A percentile compares a stretch with the other conserved stretches of the same genome.
Conservation (phyloP, 2,888 invertebrate species). For the Ennomos erosarius region DNA sequence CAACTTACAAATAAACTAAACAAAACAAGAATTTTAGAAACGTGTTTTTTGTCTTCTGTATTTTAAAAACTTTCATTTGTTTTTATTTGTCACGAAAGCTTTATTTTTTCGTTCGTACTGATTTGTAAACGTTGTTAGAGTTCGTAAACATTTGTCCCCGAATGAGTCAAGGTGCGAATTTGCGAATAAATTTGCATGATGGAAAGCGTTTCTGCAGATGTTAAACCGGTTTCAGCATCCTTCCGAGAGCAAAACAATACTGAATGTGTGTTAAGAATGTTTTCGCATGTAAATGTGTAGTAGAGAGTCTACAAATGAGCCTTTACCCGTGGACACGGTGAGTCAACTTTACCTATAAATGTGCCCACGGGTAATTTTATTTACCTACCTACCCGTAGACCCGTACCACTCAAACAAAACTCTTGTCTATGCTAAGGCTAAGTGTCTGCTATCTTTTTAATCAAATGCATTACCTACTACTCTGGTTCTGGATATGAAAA, state of each 20-base stretch:
- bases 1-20: too few species aligned
- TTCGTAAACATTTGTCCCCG: constrained; percentile 39
- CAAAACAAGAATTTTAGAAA: too few species aligned
- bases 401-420: too few species aligned
- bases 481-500: too few species aligned
- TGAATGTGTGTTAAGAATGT: constrained; percentile 17
- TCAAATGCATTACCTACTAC: too few species aligned
- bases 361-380: too few species aligned
- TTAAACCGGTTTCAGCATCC: constrained; percentile 34
- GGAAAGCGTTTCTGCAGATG: constrained; percentile 35
- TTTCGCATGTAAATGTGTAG: not conserved
- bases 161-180: constrained; percentile 48
- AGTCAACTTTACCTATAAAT: not conserved
- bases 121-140: constrained; percentile 4
- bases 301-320: constrained; percentile 1
- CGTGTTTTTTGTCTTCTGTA: too few species aligned
- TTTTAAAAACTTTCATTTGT: too few species aligned
- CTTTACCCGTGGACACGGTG: not conserved
- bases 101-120: not conserved
- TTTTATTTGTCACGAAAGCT: too few species aligned
- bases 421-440: too few species aligned
- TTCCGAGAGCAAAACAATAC: constrained; percentile 18
- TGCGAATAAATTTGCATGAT: constrained; percentile 61
- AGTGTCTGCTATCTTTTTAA: too few species aligned
- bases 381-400: too few species aligned